phyloP scores from a whole-genome alignment of 2,113 vertebrate species.

The Podilymbus podiceps region DNA sequence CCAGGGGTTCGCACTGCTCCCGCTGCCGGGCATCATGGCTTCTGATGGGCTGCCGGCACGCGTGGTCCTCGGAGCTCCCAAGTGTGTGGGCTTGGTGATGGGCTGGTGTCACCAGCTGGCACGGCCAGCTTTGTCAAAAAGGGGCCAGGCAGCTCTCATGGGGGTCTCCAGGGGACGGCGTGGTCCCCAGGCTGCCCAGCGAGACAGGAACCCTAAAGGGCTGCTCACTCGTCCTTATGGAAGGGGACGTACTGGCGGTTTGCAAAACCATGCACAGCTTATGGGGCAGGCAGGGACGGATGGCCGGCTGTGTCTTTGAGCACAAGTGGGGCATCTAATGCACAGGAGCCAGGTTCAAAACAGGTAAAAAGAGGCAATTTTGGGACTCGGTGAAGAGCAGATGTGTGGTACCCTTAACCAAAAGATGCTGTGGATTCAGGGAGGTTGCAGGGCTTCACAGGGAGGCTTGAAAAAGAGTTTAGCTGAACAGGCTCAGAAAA shows the following conservation, averaged over 20 bases:
- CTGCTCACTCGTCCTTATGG: neutral
- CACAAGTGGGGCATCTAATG: neutral
- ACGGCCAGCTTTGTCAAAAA: neutral
- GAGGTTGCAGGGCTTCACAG: neutral
- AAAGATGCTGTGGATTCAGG: neutral
- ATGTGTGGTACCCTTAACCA: neutral
- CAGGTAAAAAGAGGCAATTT: neutral
- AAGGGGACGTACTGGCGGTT: neutral
- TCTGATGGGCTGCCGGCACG: neutral
- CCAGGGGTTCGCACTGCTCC: neutral
- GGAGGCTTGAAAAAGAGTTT: neutral
- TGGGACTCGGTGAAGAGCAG: neutral
- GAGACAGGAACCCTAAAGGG: neutral
- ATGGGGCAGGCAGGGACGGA: neutral
- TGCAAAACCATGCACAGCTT: neutral
- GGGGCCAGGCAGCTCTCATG: neutral
- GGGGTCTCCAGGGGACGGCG: accelerated
- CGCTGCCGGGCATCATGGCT: accelerated
- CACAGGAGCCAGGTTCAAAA: neutral
- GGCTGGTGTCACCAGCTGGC: neutral
- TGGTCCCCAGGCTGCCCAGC: neutral
- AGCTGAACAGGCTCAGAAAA: neutral
- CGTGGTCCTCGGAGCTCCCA: neutral
- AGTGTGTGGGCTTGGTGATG: accelerated
- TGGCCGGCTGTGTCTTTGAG: neutral